Evolutionary conservation across 2,113 vertebrate species (phyloP).

Genomic region (Semnornis frantzii): DNA sequence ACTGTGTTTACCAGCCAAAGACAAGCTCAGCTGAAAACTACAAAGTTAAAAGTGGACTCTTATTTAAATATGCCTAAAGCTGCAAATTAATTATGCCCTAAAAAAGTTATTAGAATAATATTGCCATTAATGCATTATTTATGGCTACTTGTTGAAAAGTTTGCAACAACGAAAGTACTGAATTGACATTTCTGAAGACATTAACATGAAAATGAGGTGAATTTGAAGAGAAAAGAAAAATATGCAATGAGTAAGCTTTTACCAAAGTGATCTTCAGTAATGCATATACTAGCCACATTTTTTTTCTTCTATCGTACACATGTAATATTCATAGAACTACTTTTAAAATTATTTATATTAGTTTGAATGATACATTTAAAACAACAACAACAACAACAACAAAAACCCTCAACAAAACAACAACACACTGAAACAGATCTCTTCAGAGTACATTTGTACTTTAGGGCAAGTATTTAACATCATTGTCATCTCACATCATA

Average conservation of each 20-base stretch:
- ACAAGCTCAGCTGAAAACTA: conserved; percentile 19
- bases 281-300: conserved; percentile 47
- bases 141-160: conserved; percentile 80
- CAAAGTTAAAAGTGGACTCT: conserved; percentile 55
- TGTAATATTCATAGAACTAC: conserved; percentile 55
- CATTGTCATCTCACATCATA: not conserved
- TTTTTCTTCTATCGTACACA: conserved; percentile 50
- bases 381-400: not conserved
- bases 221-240: conserved; percentile 67
- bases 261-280: conserved; percentile 73
- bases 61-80: conserved; percentile 72
- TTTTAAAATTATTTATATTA: conserved; percentile 53
- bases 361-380: conserved; percentile 14
- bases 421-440: not conserved
- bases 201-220: conserved; percentile 75
- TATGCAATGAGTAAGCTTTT: conserved; percentile 54
- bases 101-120: conserved; percentile 80
- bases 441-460: conserved; percentile 7
- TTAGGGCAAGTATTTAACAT: conserved; percentile 6
- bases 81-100: conserved; percentile 82
- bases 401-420: not conserved
- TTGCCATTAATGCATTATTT: conserved; percentile 85
- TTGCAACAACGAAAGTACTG: conserved; percentile 74
- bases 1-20: conserved; percentile 8
- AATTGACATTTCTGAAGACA: conserved; percentile 79